A percentile compares a stretch with the other conserved stretches of the same genome.
Conservation (phyloP, 2,113 vertebrate genomes). For the Jacana jacana region DNA sequence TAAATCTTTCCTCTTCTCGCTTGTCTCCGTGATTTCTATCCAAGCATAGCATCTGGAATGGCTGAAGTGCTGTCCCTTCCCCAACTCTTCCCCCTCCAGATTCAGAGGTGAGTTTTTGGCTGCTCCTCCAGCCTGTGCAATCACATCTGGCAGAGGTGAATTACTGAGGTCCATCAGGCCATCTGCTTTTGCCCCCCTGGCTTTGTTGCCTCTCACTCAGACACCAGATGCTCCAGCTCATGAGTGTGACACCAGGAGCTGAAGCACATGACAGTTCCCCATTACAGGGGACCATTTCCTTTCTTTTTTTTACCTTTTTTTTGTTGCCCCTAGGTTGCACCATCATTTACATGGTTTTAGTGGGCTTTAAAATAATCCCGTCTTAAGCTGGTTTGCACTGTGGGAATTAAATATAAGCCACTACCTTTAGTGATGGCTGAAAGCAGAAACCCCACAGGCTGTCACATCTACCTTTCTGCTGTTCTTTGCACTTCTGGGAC, state of each 20-base stretch:
- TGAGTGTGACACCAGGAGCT: rapidly evolving
- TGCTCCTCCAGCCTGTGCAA: background rate
- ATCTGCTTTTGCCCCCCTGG: background rate
- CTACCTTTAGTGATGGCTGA: background rate
- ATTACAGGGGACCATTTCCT: background rate
- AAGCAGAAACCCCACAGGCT: background rate
- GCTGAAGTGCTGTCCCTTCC: background rate
- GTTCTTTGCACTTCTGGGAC: background rate
- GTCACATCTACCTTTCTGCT: background rate
- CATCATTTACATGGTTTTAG: background rate
- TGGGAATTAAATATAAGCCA: background rate
- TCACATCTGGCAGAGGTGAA: background rate
- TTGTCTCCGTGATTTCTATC: background rate
- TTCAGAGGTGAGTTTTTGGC: background rate
- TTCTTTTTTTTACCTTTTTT: background rate
- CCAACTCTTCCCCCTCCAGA: background rate
- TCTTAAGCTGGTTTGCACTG: background rate
- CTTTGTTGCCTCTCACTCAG: background rate
- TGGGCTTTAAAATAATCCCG: slow-evolving; percentile 17
- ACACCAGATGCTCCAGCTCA: background rate
- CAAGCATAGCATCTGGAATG: background rate
- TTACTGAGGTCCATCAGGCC: background rate
- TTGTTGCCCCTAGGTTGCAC: background rate
- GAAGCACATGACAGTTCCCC: background rate
- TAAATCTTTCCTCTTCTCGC: background rate